phyloP scores from a whole-genome alignment of 2,797 vertebrate genomes.

The Urosaurus nigricauda region DNA sequence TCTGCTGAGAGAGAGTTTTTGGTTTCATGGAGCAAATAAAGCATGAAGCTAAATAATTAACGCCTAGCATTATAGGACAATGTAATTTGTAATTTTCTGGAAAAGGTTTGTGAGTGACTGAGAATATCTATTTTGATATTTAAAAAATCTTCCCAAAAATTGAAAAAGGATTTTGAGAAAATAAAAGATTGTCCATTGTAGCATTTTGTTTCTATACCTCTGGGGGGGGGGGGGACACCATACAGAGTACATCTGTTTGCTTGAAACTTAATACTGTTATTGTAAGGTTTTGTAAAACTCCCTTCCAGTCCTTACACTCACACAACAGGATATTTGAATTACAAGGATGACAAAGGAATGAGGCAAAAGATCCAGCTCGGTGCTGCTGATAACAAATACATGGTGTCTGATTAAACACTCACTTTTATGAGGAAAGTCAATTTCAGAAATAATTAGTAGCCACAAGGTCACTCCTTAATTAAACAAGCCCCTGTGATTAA shows the following conservation, averaged over 20 bases:
- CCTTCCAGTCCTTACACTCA: conserved; percentile 84
- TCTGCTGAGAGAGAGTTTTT: conserved; percentile 48
- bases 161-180: not conserved
- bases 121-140: conserved; percentile 45
- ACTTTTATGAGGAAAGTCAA: conserved; percentile 48
- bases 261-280: conserved; percentile 70
- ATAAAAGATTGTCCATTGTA: conserved; percentile 44
- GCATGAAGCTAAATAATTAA: conserved; percentile 65
- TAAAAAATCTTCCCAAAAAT: too few species aligned
- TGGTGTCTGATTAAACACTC: conserved; percentile 33
- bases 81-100: conserved; percentile 10
- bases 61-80: conserved; percentile 33
- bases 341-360: conserved; percentile 68
- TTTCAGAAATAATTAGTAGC: conserved; percentile 53
- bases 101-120: not conserved
- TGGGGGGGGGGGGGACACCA: conserved; percentile 8
- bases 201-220: conserved; percentile 21
- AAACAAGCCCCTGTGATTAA: conserved; percentile 27
- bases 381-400: conserved; percentile 50
- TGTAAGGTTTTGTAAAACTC: conserved; percentile 71
- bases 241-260: conserved; percentile 63
- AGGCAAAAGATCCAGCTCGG: conserved; percentile 41
- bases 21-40: conserved; percentile 64
- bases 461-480: conserved; percentile 29
- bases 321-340: conserved; percentile 83